Evolutionary conservation across 1,140 invertebrate species (phyloP).

Genomic region (Heliothis virescens): DNA sequence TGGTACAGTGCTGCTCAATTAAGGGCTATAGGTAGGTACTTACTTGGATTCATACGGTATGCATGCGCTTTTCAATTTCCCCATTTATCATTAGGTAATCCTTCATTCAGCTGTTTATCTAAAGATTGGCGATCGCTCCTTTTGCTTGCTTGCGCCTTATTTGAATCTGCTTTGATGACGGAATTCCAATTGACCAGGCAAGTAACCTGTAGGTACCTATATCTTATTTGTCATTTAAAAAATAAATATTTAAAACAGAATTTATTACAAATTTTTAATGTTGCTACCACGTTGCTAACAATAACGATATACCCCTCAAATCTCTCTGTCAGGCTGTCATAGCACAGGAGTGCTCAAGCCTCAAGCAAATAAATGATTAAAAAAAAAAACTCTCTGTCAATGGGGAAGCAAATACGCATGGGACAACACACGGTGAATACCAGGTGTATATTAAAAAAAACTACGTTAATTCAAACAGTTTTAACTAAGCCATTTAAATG

Average conservation of each 20-base stretch:
- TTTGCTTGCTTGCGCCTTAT: neutral
- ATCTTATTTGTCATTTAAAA: too few species aligned
- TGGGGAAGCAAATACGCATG: neutral
- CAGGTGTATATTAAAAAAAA: neutral
- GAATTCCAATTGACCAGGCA: too few species aligned
- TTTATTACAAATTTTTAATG: too few species aligned
- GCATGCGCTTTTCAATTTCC: constrained; percentile 10
- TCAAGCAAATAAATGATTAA: too few species aligned
- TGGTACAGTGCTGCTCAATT: constrained; percentile 17
- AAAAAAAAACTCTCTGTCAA: too few species aligned
- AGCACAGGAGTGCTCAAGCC: too few species aligned
- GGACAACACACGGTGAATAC: neutral
- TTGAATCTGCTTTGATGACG: neutral
- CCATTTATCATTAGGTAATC: neutral
- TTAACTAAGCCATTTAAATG: neutral
- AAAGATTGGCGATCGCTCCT: constrained; percentile 11
- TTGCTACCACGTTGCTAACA: neutral
- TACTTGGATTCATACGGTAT: constrained; percentile 10
- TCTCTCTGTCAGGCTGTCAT: too few species aligned
- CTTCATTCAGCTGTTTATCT: constrained; percentile 20
- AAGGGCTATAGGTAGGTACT: constrained; percentile 20
- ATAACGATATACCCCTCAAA: constrained; percentile 1
- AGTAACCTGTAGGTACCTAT: too few species aligned
- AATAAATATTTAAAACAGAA: too few species aligned
- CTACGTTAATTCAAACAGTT: neutral